Evolutionary conservation across 2,888 invertebrate species (phyloP), one percentile per base, ranked within the genome.

Genomic region (Homarus gammarus): DNA sequence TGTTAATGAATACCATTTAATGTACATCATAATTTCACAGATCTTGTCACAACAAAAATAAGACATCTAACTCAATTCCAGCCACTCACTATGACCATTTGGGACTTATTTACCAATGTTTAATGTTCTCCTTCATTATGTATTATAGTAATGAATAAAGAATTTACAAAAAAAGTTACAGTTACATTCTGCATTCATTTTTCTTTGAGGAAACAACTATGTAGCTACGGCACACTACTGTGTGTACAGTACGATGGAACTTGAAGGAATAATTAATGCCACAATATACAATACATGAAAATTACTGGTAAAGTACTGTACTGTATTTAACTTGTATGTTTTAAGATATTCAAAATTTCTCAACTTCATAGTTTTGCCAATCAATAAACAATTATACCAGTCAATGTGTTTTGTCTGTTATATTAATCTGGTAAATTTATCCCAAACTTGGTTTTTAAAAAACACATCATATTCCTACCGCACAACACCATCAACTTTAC

Each of bases 401-500:
- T 64, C 22, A 64, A 27, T 8, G n/a, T n/a, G n/a, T n/a, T n/a
- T n/a, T n/a, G n/a, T n/a, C 12, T 27, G 2, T 64, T 64, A 22
- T 64, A 27, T 64, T 64, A 64, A 22, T 27, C 27, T 77, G 77
- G 77, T 77, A 40, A 77, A 77, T 49, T 27, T 12, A 27, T 77
- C 49, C 15, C 31, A 44, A 44, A 27, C 15, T 27, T 64, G 33
- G 40, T 12, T 61, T n/a, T 56, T 64, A 61, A 40, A 77, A 85
- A 81, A 82, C 61, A 82, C 68, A 82, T 72, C 49, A 44, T 73
- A 44, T 27, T 81, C 87, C 70, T 75, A 87, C 81, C 82, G 82
- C 82, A 87, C 81, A 81, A 75, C 68, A 78, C 85, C 83, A 83
- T 38, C 85, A 85, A 77, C 36, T 72, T 44, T 87, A 81, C 82